Conservation (phyloP, 2,113 vertebrate genomes). For the Embiotoca jacksoni region DNA sequence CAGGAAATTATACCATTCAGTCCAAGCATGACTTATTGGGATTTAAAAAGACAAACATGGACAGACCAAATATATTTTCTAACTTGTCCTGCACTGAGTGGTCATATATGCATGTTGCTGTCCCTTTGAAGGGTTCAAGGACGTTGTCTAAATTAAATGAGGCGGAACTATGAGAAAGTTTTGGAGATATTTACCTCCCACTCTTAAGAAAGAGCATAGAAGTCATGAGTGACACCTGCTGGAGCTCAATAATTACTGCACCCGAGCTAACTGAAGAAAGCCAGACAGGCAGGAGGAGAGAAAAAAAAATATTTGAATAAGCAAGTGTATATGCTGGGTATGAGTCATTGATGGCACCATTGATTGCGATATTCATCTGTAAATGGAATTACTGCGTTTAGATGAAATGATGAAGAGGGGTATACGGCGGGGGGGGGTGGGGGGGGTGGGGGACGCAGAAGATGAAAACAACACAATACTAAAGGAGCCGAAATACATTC, state of each 20-base stretch:
- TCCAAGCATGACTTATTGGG: neutral
- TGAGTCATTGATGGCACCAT: neutral
- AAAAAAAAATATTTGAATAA: neutral
- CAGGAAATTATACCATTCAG: neutral
- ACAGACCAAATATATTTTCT: neutral
- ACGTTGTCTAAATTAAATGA: neutral
- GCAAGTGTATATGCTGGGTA: no score
- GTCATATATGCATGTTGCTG: neutral
- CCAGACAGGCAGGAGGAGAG: neutral
- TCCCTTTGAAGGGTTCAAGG: neutral
- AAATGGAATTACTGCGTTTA: neutral
- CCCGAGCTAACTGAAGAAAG: neutral
- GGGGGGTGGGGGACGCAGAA: neutral
- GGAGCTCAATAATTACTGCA: constrained; percentile 57
- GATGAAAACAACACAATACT: constrained; percentile 5
- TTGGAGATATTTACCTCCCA: constrained; percentile 1
- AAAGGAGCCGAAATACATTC: constrained; percentile 3
- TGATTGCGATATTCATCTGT: neutral
- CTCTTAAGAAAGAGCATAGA: constrained; percentile 19
- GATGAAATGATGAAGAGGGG: constrained; percentile 4
- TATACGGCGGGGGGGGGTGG: neutral
- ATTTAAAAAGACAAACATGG: constrained; percentile 10
- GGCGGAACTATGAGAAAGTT: constrained; percentile 13
- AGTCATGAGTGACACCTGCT: constrained; percentile 77
- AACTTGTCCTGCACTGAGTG: neutral